phyloP scores from a whole-genome alignment of 2,113 vertebrate species.

The Aptenodytes patagonicus region DNA sequence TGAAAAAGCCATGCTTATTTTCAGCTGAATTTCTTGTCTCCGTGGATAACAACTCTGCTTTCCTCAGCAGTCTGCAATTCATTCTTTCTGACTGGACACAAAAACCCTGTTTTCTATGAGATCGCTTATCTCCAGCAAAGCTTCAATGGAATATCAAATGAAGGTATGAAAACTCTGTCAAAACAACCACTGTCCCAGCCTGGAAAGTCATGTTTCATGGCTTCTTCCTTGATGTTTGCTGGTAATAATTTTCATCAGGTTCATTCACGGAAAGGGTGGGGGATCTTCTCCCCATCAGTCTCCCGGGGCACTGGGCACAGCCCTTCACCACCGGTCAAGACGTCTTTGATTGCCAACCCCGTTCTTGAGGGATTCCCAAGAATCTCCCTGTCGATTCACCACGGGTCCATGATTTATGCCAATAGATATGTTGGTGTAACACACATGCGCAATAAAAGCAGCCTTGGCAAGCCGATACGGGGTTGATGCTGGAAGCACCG shows the following conservation, averaged over 20 bases:
- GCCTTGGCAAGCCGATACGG: fast-evolving
- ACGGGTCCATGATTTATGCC: fast-evolving
- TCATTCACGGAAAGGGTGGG: background rate
- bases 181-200: background rate
- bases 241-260: background rate
- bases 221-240: background rate
- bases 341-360: background rate
- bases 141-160: background rate
- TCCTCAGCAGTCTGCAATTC: background rate
- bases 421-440: background rate
- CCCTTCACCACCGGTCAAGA: background rate
- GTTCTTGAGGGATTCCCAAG: background rate
- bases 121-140: conserved; percentile 8
- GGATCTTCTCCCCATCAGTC: background rate
- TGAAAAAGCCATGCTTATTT: background rate
- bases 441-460: background rate
- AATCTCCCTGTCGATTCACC: background rate
- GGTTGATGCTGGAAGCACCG: background rate
- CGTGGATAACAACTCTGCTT: background rate
- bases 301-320: background rate
- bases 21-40: conserved; percentile 23
- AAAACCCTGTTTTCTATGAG: conserved; percentile 25
- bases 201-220: background rate
- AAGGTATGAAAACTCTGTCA: background rate
- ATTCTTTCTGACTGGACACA: background rate